Percentiles rank a stretch among this genome's conserved stretches.
These are phyloP conservation scores for Mallateleia sp. DNA, from an alignment of 2,888 invertebrate genomes.

Conservation along the genomic window DNA sequence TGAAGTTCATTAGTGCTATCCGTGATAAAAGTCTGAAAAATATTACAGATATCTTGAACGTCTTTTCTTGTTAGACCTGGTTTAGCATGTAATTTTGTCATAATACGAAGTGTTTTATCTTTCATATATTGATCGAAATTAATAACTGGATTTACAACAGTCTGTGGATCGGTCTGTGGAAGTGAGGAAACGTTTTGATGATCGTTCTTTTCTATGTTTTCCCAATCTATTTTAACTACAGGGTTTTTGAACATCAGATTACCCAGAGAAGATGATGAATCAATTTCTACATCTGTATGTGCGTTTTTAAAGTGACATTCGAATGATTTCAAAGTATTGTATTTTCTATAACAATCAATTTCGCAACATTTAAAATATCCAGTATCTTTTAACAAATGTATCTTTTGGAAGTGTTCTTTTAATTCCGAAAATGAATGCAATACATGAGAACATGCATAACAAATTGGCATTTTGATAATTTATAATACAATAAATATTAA, in stretches of 20 bases:
- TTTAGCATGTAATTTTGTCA: background rate
- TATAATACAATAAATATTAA: too few relatives aligned
- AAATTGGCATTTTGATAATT: constrained; percentile 28
- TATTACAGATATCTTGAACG: background rate
- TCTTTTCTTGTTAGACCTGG: background rate
- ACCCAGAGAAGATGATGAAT: background rate
- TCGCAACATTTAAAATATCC: constrained; percentile 23
- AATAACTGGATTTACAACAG: too few relatives aligned
- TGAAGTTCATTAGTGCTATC: background rate
- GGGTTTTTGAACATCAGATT: too few relatives aligned
- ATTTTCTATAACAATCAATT: constrained; percentile 17
- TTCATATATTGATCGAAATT: background rate
- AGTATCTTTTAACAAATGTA: constrained; percentile 22
- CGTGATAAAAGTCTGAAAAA: background rate
- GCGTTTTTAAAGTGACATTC: background rate
- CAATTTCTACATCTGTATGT: too few relatives aligned
- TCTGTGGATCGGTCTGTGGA: too few relatives aligned
- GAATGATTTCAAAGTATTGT: constrained; percentile 28
- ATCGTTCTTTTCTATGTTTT: too few relatives aligned
- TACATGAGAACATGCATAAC: background rate
- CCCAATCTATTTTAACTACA: too few relatives aligned
- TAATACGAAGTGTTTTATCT: background rate
- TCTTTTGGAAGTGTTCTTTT: constrained; percentile 17
- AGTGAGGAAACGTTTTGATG: too few relatives aligned
- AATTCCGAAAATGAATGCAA: background rate